These are phyloP conservation scores for Actinopyga echinites DNA, from an alignment of 53 echinoderm and acorn worm genomes.

Conservation along the genomic window DNA sequence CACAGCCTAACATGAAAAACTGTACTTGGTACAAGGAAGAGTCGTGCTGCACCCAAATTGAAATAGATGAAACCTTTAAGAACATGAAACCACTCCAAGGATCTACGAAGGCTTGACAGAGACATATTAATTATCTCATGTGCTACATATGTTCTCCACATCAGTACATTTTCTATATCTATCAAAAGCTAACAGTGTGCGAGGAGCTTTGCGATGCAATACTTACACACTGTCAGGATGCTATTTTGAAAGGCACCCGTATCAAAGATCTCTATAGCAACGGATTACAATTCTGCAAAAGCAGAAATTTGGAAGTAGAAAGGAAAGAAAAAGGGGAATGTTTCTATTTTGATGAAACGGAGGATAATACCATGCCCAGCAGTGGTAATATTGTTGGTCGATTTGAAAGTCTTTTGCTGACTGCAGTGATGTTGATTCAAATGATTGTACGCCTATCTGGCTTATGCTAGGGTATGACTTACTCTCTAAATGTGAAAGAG, in stretches of 20 bases:
- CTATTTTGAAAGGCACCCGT: slow-evolving; percentile 83
- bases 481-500: too few relatives aligned
- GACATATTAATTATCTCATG: slow-evolving; percentile 92
- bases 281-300: slow-evolving; percentile 80
- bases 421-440: too few relatives aligned
- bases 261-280: slow-evolving; percentile 74
- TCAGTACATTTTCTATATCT: slow-evolving; percentile 77
- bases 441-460: too few relatives aligned
- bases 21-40: slow-evolving; percentile 90
- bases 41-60: slow-evolving; percentile 88
- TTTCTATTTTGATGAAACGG: slow-evolving; percentile 16
- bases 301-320: slow-evolving; percentile 72
- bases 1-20: slow-evolving; percentile 88
- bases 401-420: too few relatives aligned
- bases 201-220: slow-evolving; percentile 86
- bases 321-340: background rate
- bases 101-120: slow-evolving; percentile 71
- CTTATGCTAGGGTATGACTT: too few relatives aligned
- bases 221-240: slow-evolving; percentile 64
- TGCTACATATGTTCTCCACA: slow-evolving; percentile 95
- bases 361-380: background rate
- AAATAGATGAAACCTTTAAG: slow-evolving; percentile 85
- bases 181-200: slow-evolving; percentile 79
- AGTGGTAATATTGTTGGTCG: background rate
- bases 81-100: slow-evolving; percentile 91